Base-by-base conservation (phyloP, 1,140 invertebrate genomes). In the Drosophila sp. region DNA sequence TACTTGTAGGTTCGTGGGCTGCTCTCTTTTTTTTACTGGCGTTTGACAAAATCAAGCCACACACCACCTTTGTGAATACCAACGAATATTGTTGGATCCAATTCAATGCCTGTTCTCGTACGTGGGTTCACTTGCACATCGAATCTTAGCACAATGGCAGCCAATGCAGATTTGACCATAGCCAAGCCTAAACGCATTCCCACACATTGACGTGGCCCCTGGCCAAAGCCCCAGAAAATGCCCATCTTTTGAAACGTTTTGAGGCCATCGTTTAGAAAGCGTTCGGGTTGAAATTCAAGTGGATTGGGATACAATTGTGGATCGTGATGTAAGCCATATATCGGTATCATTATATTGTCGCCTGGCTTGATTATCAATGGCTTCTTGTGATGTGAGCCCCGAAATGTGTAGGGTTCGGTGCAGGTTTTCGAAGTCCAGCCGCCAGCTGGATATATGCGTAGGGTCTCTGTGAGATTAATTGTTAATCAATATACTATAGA, bases 321-420 rank as follows among this genome's bases (percentile, higher is more conserved):
- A 90, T 96, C 94, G 38, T 94, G 93, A 79, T 97, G 96, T 27
- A 97, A 92, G 1, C 93, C 93, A 66, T 94, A 94, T 54, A 94
- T 92, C 8, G 94, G 94, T 73, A 95, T 93, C 55, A 93, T 87
- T 2, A 95, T 92, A 32, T 92, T 85, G 74, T 93, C 94, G 4
- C 94, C 94, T 1, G 84, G 79, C 0, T 63, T 56, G 27, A 92
- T 60, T 4, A 44, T 66, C 3, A 92, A 23, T 1, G 78, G 60
- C 0, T 60, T 27, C 0, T 33, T 77, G 55, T 93, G 77, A 40
- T 90, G 76, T 4, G 92, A 56, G 76, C 89, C 84, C 32, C 57
- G 10, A 85, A 93, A 66, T 90, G 86, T 78, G 72, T 90, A 80
- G 90, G 92, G 70, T 40, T 81, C 64, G 4, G 93, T 93, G 70